Conservation (phyloP, 2,888 invertebrate genomes). For the Quadroppia sp. region DNA sequence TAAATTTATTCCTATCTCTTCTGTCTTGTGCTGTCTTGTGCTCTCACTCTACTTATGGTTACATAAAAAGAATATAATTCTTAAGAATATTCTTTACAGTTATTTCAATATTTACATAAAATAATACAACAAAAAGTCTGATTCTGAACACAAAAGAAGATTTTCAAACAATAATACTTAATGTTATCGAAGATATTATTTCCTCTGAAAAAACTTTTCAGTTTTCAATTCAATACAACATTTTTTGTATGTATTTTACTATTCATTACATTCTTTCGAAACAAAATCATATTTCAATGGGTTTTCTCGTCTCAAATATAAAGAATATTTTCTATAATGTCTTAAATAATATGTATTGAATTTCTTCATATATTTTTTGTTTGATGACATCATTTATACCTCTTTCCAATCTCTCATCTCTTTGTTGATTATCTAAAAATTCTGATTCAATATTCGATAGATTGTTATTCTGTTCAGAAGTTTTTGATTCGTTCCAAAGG, state of each 20-base stretch:
- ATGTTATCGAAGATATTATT: too few species aligned
- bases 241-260: too few species aligned
- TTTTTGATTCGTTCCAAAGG: not conserved
- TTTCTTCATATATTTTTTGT: not conserved
- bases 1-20: not conserved
- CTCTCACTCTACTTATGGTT: too few species aligned
- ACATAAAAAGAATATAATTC: not conserved
- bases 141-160: too few species aligned
- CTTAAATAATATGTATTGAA: not conserved
- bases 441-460: constrained; percentile 2
- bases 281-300: too few species aligned
- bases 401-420: constrained; percentile 5
- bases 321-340: not conserved
- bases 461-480: not conserved
- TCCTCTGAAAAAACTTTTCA: too few species aligned
- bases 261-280: too few species aligned
- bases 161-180: too few species aligned
- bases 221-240: too few species aligned
- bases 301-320: too few species aligned
- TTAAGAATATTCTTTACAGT: not conserved
- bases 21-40: not conserved
- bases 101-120: not conserved
- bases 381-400: not conserved
- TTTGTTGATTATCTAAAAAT: constrained; percentile 8
- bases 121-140: not conserved